Percentiles rank a stretch among this genome's conserved stretches.
Conservation (phyloP, 2,113 vertebrate genomes). For the Zosterops borbonicus region DNA sequence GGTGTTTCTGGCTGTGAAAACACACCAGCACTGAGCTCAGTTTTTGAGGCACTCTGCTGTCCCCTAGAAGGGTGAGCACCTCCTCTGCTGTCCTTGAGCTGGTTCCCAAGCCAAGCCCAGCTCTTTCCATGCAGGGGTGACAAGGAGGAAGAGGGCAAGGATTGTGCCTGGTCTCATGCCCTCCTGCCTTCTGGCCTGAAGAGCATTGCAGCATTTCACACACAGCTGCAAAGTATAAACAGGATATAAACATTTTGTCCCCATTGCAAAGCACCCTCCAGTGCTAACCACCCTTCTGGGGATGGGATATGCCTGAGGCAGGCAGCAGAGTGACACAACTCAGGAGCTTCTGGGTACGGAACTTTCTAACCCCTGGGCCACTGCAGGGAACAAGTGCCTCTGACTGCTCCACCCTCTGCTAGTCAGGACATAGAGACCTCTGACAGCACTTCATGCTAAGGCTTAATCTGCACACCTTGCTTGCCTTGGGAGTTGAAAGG, state of each 20-base stretch:
- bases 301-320: neutral
- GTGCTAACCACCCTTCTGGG: neutral
- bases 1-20: neutral
- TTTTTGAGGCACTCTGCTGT: neutral
- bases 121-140: neutral
- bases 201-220: neutral
- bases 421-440: neutral
- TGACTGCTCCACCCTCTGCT: neutral
- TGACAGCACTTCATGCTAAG: neutral
- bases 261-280: neutral
- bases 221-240: neutral
- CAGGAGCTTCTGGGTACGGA: neutral
- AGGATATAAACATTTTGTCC: neutral
- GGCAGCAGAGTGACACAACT: neutral
- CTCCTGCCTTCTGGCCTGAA: neutral
- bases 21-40: neutral
- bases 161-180: neutral
- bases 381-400: neutral
- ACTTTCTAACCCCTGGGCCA: neutral
- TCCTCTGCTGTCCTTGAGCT: neutral
- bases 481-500: neutral
- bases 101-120: neutral
- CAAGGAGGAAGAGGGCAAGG: neutral
- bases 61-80: neutral
- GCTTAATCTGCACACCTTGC: neutral